These are phyloP conservation scores for Ceratosolen solmsi DNA, from an alignment of 1,140 invertebrate genomes.

Conservation along the genomic window DNA sequence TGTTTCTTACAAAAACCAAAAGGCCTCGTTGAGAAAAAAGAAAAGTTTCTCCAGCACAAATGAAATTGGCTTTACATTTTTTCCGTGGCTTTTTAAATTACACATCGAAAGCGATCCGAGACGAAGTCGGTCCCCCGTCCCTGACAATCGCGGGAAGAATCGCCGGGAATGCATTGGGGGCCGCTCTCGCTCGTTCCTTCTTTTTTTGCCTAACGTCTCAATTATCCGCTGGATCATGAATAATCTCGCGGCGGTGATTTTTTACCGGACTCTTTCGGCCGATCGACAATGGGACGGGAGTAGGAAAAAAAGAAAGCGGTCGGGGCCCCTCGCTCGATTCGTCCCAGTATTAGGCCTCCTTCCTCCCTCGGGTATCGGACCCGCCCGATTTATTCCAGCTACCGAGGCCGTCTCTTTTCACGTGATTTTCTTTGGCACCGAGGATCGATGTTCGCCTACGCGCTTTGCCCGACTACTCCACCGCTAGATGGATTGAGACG, in stretches of 20 bases:
- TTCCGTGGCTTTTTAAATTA: conserved; percentile 26
- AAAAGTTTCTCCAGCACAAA: not conserved
- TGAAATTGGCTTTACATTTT: conserved; percentile 37
- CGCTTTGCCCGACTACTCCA: not conserved
- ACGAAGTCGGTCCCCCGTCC: not conserved
- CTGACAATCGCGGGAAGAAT: conserved; percentile 20
- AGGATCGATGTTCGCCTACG: not conserved
- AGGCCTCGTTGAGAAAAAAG: not conserved
- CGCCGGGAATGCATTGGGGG: not conserved
- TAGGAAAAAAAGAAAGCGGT: conserved; percentile 7
- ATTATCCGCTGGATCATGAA: conserved; percentile 49
- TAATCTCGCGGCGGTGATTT: conserved; percentile 45
- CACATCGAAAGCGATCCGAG: conserved; percentile 5
- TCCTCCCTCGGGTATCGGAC: not conserved
- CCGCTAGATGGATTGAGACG: conserved; percentile 1
- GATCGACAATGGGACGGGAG: conserved; percentile 34
- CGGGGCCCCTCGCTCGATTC: conserved; percentile 17
- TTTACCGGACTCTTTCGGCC: conserved; percentile 29
- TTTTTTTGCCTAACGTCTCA: conserved; percentile 47
- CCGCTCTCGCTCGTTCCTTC: not conserved
- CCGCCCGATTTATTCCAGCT: conserved; percentile 13
- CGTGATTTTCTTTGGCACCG: conserved; percentile 14
- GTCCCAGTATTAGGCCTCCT: conserved; percentile 30
- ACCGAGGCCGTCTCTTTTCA: not conserved
- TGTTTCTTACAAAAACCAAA: not conserved